Evolutionary conservation across 2,888 invertebrate species (phyloP), one percentile per base, ranked within the genome.

Genomic region (Netelia virgata): DNA sequence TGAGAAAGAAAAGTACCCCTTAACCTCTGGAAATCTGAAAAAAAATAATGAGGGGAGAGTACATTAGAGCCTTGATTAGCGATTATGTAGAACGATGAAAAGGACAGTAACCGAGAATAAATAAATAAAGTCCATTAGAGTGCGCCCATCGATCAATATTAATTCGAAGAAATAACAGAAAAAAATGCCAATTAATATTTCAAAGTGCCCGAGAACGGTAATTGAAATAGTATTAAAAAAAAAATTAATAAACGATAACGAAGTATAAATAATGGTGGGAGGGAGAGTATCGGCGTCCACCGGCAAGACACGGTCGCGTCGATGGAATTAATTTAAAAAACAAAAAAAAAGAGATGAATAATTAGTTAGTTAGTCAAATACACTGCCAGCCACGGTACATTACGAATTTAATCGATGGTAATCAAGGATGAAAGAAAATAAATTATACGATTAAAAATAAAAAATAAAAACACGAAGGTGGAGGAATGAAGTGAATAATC

Each of bases 321-420:
- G 76, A 73, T 41, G 28, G 16, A 57, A 79, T 72, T 73, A 59
- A 79, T 75, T 11, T 82, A 68, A 76, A 79, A 55, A 63, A 64
- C 9, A 43, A 61, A 11, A 28, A 18, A 50, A 47, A 47, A 70
- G 28, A 74, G 61, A 72, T 28, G 20, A 41, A 77, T 57, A 76
- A 82, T 70, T 79, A 82, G 55, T 84, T 90, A 91, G 89, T 84
- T 91, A 91, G 89, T 86, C 55, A 89, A 89, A 87, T 87, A 91
- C 91, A 92, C 92, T 92, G 92, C 91, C 92, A 92, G 89, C 89
- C 86, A 89, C 88, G 88, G 89, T 92, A 90, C 86, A 90, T 91
- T 90, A 91, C 90, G 90, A 92, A 92, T 91, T 91, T 91, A 91
- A 91, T 89, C 88, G 88, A 90, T 88, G 88, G 84, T 89, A 90